phyloP scores from a whole-genome alignment of 2,113 vertebrate genomes.

The Tringa solitaria region DNA sequence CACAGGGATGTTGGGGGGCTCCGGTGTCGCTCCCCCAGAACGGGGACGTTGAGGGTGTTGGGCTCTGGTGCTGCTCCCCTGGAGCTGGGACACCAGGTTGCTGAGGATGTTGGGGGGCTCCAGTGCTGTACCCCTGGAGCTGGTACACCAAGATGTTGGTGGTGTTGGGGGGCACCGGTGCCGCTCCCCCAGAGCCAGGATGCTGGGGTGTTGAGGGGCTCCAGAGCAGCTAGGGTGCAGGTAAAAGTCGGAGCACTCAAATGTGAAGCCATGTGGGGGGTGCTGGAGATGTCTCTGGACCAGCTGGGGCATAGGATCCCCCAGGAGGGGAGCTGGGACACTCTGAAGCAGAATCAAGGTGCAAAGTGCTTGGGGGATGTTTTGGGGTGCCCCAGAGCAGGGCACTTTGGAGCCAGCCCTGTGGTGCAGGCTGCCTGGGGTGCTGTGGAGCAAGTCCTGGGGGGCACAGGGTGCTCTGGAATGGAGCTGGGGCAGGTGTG shows the following conservation, averaged over 20 bases:
- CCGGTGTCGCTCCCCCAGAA: no score
- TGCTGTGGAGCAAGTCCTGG: neutral
- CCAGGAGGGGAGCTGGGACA: fast-evolving
- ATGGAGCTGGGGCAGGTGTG: neutral
- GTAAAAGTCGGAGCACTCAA: neutral
- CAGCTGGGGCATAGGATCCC: no score
- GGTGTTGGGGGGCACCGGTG: neutral
- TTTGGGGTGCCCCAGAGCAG: neutral
- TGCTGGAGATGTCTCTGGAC: neutral
- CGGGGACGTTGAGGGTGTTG: no score
- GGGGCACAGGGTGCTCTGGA: neutral
- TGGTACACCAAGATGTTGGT: fast-evolving
- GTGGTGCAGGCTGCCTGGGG: fast-evolving
- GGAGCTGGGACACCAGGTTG: no score
- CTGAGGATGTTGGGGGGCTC: neutral
- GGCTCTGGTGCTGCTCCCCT: neutral
- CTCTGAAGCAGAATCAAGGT: neutral
- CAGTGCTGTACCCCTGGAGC: neutral
- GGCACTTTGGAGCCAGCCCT: neutral
- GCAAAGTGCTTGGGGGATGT: neutral
- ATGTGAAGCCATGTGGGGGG: neutral
- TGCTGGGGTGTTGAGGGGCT: neutral
- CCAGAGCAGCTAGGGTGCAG: neutral
- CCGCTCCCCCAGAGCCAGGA: no score
- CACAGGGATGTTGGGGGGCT: neutral